Evolutionary conservation across 2,888 invertebrate genomes (phyloP).

Genomic region (Oxyteleia sp.): DNA sequence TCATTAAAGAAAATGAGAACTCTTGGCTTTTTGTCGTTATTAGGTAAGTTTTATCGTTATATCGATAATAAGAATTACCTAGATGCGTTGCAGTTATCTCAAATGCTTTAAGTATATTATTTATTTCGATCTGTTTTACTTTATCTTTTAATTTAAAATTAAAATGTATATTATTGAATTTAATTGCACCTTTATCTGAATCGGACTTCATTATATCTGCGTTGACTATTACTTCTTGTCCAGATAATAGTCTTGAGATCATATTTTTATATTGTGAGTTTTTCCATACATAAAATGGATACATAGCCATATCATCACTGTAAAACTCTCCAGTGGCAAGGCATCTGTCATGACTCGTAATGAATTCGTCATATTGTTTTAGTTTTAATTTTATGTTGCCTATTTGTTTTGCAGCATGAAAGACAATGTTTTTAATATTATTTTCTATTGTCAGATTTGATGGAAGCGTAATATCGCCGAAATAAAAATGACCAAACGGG

Average conservation of each 20-base stretch:
- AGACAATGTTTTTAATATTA: neutral
- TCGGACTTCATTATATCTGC: no score
- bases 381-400: neutral
- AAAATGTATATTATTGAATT: neutral
- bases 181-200: neutral
- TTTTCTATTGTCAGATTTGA: neutral
- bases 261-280: neutral
- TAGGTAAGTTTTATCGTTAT: neutral
- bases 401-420: neutral
- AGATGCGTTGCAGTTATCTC: neutral
- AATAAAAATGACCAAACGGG: neutral
- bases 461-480: neutral
- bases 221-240: no score
- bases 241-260: neutral
- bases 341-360: neutral
- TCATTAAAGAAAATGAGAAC: neutral
- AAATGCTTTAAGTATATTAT: neutral
- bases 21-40: neutral
- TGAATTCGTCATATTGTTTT: neutral
- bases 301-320: neutral
- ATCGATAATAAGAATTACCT: no score
- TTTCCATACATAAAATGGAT: neutral
- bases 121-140: neutral
- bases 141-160: neutral
- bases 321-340: neutral